These are phyloP conservation scores for Falco berigora DNA, from an alignment of 2,797 vertebrate species.

Conservation along the genomic window DNA sequence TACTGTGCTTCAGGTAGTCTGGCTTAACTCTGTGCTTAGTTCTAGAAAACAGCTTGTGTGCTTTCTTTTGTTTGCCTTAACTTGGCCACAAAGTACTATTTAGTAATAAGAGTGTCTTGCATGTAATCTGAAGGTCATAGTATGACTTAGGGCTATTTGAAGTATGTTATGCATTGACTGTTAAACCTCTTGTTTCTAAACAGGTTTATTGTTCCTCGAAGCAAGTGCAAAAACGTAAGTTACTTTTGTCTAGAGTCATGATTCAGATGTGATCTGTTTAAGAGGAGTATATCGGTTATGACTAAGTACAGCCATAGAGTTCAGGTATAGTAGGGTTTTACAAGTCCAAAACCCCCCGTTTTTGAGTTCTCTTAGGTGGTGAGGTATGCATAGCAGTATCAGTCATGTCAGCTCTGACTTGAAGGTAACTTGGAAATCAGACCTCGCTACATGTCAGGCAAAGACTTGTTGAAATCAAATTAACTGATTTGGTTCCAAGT, in stretches of 20 bases:
- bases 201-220: conserved; percentile 95
- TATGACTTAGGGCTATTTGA: background rate
- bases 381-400: background rate
- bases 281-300: background rate
- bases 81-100: background rate
- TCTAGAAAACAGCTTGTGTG: background rate
- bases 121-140: background rate
- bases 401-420: background rate
- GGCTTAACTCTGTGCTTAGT: background rate
- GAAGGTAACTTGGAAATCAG: background rate
- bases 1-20: background rate
- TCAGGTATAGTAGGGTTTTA: background rate
- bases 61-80: background rate
- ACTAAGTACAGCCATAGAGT: background rate
- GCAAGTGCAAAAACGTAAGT: conserved; percentile 99
- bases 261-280: background rate
- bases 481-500: background rate
- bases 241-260: background rate
- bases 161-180: conserved; percentile 11
- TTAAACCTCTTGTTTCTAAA: conserved; percentile 63
- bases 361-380: background rate
- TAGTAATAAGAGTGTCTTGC: background rate
- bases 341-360: no score
- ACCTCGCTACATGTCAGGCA: background rate
- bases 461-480: background rate